These are phyloP conservation scores for Falco concolor DNA, from an alignment of 2,797 vertebrate species.

Conservation along the genomic window DNA sequence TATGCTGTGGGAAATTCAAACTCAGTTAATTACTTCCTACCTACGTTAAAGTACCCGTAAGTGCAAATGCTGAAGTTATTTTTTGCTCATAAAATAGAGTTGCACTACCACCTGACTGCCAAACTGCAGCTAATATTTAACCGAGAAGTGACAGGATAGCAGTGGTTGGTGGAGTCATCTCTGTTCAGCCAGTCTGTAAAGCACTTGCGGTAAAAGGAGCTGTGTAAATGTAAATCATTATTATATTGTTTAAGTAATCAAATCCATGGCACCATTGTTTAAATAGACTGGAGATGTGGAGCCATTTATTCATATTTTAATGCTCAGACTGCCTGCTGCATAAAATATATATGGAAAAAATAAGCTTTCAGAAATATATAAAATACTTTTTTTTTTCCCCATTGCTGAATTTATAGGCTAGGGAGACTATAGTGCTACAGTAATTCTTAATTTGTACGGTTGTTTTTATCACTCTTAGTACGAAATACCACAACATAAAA, in stretches of 20 bases:
- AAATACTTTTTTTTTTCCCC: background rate
- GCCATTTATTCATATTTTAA: conserved; percentile 37
- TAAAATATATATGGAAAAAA: conserved; percentile 42
- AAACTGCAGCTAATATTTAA: background rate
- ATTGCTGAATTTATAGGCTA: conserved; percentile 14
- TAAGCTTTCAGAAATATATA: conserved; percentile 21
- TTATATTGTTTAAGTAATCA: conserved; percentile 37
- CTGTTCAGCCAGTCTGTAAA: background rate
- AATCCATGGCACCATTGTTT: conserved; percentile 1
- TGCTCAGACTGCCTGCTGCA: background rate
- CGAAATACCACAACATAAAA: conserved; percentile 44
- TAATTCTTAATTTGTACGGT: conserved; percentile 54
- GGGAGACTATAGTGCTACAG: background rate
- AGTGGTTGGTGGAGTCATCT: background rate
- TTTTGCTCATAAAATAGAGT: background rate
- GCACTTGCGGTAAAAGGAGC: background rate
- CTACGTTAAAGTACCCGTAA: background rate
- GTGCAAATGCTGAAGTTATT: background rate
- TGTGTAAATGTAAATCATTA: conserved; percentile 11
- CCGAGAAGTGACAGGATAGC: background rate
- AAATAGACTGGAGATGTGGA: conserved; percentile 15
- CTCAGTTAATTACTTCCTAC: background rate
- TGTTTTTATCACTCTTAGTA: conserved; percentile 31
- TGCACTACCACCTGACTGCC: background rate
- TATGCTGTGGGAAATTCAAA: background rate